Conservation (phyloP, 2,797 vertebrate genomes). For the Coccyzus lansbergi region DNA sequence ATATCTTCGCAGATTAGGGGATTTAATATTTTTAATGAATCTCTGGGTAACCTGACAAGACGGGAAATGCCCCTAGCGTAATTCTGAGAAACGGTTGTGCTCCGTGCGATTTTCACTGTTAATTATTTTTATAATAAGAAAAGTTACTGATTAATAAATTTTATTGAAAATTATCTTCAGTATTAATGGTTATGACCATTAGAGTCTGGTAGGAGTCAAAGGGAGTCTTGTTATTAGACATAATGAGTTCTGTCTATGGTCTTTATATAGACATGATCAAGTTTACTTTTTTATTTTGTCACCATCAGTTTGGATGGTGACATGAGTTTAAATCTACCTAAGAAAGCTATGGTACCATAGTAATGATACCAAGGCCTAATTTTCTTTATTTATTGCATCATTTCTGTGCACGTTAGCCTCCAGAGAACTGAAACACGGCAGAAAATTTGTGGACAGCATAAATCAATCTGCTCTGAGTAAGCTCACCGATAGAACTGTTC, state of each 20-base stretch:
- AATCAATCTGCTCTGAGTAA: not conserved
- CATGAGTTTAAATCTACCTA: not conserved
- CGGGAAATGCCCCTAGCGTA: not conserved
- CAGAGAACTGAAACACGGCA: not conserved
- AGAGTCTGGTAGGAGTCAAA: not conserved
- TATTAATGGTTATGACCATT: not conserved
- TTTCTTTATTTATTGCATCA: not conserved
- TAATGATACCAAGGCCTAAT: not conserved
- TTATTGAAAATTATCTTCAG: not conserved
- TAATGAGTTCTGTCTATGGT: not conserved
- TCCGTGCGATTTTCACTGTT: not conserved
- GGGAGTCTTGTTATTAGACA: not conserved
- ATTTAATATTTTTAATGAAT: not conserved
- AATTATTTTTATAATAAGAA: not conserved
- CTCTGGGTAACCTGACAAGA: not conserved
- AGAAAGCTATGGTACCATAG: not conserved
- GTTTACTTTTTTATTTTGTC: not conserved
- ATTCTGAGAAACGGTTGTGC: not conserved
- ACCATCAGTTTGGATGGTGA: not conserved
- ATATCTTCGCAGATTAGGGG: not conserved
- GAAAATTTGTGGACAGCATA: not conserved
- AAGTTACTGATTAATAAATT: not conserved
- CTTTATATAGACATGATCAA: not conserved
- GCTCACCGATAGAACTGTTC: not conserved
- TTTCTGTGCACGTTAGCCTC: not conserved